Conservation (phyloP, 2,888 invertebrate species). For the Sinelater perroti region DNA sequence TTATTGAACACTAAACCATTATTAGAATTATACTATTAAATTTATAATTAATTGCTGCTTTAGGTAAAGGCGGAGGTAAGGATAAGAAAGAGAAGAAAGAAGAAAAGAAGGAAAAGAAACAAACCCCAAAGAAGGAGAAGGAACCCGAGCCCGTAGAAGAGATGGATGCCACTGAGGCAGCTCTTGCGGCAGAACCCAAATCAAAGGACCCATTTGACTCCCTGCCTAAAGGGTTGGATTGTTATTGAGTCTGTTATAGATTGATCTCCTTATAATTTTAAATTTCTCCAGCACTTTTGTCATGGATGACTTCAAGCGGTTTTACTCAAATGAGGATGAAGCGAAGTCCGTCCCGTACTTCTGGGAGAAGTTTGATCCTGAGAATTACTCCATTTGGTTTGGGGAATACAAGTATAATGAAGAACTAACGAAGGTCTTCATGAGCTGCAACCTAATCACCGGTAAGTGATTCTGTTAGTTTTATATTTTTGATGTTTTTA, state of each 20-base stretch:
- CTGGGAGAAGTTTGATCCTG: conserved; percentile 97
- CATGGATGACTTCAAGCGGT: conserved; percentile 97
- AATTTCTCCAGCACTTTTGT: conserved; percentile 77
- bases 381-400: conserved; percentile 96
- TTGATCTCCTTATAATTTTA: neutral
- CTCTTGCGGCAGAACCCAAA: conserved; percentile 79
- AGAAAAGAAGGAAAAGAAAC: conserved; percentile 61
- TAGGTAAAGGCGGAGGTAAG: conserved; percentile 40
- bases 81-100: conserved; percentile 53
- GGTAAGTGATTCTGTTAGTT: conserved; percentile 64
- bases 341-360: conserved; percentile 94
- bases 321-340: conserved; percentile 96
- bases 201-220: conserved; percentile 91
- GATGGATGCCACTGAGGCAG: conserved; percentile 72
- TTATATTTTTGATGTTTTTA: neutral
- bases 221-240: conserved; percentile 82
- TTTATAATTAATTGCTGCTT: too few relatives aligned
- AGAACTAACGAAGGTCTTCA: conserved; percentile 91
- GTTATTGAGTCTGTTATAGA: neutral
- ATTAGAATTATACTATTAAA: too few relatives aligned
- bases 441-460: conserved; percentile 97
- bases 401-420: conserved; percentile 96
- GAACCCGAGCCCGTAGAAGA: conserved; percentile 67
- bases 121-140: conserved; percentile 60
- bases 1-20: too few relatives aligned